phyloP scores from a whole-genome alignment of 1,140 invertebrate species.

The Teleogryllus occipitalis region DNA sequence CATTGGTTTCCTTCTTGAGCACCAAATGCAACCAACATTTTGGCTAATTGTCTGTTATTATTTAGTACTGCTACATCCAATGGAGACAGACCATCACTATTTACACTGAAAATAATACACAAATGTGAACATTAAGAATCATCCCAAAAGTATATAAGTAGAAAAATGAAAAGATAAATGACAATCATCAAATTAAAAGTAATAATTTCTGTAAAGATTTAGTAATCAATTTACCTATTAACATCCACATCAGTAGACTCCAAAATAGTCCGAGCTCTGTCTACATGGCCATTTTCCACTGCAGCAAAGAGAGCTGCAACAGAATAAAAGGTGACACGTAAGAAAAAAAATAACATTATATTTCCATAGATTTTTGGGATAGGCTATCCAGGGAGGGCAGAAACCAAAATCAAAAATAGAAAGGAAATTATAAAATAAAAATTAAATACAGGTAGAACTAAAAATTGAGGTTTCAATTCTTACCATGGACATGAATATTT shows the following conservation, averaged over 20 bases:
- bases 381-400: too few species aligned
- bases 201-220: too few species aligned
- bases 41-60: slow-evolving; percentile 76
- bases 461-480: slow-evolving; percentile 27
- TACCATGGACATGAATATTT: slow-evolving; percentile 85
- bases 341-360: too few species aligned
- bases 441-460: slow-evolving; percentile 21
- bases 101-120: slow-evolving; percentile 52
- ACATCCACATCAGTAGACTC: slow-evolving; percentile 85
- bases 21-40: slow-evolving; percentile 78
- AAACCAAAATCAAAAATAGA: too few species aligned
- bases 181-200: too few species aligned
- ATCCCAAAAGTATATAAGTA: too few species aligned
- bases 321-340: slow-evolving; percentile 27
- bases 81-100: slow-evolving; percentile 77
- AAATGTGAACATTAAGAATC: not conserved
- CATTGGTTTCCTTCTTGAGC: slow-evolving; percentile 81
- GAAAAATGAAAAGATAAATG: too few species aligned
- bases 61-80: slow-evolving; percentile 85
- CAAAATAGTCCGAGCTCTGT: slow-evolving; percentile 79
- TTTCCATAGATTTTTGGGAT: too few species aligned
- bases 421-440: not conserved
- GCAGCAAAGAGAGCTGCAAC: slow-evolving; percentile 78
- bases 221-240: slow-evolving; percentile 60
- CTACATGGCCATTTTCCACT: slow-evolving; percentile 85